Evolutionary conservation across 2,888 invertebrate species (phyloP).

Genomic region (Dolichomitus sp.): DNA sequence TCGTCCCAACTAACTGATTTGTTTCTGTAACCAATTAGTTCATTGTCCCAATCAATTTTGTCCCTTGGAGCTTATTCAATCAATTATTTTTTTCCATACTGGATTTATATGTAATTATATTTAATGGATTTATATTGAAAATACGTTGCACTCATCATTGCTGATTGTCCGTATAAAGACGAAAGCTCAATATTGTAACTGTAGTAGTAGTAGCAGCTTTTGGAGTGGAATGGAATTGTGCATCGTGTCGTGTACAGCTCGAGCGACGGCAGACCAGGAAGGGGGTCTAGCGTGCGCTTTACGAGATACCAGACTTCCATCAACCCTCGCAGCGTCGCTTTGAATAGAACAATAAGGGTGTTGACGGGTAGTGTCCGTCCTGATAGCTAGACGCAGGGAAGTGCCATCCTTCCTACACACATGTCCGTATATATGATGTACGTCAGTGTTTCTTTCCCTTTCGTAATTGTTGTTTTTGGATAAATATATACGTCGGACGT

Average conservation of each 20-base stretch:
- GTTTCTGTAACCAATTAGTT: too few relatives aligned
- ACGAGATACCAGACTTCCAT: slow-evolving; percentile 27
- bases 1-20: too few relatives aligned
- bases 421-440: slow-evolving; percentile 7
- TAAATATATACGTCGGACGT: neutral
- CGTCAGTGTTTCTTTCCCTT: neutral
- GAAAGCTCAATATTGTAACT: slow-evolving; percentile 3
- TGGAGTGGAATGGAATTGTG: slow-evolving; percentile 17
- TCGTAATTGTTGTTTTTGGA: neutral
- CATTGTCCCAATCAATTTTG: too few relatives aligned
- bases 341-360: slow-evolving; percentile 44
- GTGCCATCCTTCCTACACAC: neutral
- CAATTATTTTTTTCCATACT: too few relatives aligned
- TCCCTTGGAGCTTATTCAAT: too few relatives aligned
- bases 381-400: slow-evolving; percentile 18
- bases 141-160: neutral
- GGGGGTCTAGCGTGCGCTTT: neutral
- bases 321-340: slow-evolving; percentile 29
- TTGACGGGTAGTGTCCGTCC: slow-evolving; percentile 26
- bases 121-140: neutral
- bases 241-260: neutral
- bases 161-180: neutral
- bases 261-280: neutral
- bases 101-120: too few relatives aligned
- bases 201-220: neutral